Conservation (phyloP, 2,888 invertebrate species). For the Auanema sp. region DNA sequence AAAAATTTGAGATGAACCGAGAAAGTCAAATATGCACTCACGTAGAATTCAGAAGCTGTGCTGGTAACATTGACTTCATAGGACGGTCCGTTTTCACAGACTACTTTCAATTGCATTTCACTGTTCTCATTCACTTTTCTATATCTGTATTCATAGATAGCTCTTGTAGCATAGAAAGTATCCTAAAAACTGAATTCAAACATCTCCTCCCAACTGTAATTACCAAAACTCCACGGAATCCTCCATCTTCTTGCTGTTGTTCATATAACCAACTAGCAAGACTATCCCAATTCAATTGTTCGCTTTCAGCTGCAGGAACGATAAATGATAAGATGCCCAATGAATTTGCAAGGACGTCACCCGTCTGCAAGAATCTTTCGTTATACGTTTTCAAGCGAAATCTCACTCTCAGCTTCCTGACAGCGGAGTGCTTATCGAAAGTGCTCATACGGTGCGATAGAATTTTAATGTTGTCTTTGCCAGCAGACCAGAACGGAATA, state of each 20-base stretch:
- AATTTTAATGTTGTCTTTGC: slow-evolving; percentile 6
- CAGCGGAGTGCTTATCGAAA: slow-evolving; percentile 12
- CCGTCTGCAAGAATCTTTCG: slow-evolving; percentile 30
- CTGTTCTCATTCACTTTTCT: slow-evolving; percentile 20
- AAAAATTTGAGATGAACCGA: too few species aligned
- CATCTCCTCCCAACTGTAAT: slow-evolving; percentile 8
- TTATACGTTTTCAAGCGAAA: too few species aligned
- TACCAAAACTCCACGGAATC: slow-evolving; percentile 52
- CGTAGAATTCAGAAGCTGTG: background rate
- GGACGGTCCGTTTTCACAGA: background rate
- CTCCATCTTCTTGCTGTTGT: slow-evolving; percentile 46
- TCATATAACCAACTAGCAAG: slow-evolving; percentile 60
- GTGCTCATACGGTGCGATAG: slow-evolving; percentile 6
- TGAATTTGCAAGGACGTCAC: slow-evolving; percentile 45
- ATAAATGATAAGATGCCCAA: slow-evolving; percentile 44
- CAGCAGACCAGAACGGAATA: slow-evolving; percentile 27
- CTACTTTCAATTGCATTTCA: background rate
- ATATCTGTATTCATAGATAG: slow-evolving; percentile 49
- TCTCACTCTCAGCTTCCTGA: slow-evolving; percentile 14
- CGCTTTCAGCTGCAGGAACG: slow-evolving; percentile 31
- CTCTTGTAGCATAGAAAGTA: slow-evolving; percentile 53
- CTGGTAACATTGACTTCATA: background rate
- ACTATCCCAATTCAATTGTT: slow-evolving; percentile 48
- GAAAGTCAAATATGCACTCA: background rate
- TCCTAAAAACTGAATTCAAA: slow-evolving; percentile 32